Evolutionary conservation across 2,888 invertebrate species (phyloP), one percentile per base, ranked within the genome.

Genomic region (Ommatoiulus sabulosus): DNA sequence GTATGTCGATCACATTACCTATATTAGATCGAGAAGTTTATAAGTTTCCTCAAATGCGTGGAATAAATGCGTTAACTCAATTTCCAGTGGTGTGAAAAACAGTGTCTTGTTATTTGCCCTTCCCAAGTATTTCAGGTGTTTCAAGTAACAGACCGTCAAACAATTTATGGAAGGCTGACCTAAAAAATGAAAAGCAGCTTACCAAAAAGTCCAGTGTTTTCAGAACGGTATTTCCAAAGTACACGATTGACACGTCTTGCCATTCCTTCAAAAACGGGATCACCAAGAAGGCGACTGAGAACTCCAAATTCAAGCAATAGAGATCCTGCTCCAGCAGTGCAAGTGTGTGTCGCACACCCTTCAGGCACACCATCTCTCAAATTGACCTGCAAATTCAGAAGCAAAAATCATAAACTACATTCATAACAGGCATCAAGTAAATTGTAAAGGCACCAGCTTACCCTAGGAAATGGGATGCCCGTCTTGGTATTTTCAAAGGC

Each of bases 241-340:
- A 93, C 93, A 80, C 93, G 92, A 57, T 94, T 94, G 12, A 94
- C 94, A 89, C 94, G 91, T 46, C 94, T 92, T 8, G 95, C 95
- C 90, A 94, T 92, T n/a, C 93, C 92, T 91, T 95, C 95, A 91
- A 94, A 95, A 1, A 94, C 93, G 43, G 94, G 94, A 91, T 95
- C 95, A 43, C 93, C 93, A 1, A 94, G 91, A n/a, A 95, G 92
- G 17, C 93, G 93, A 89, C 94, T 94, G n/a, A 95, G 92, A 48
- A 94, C 92, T 80, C 95, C 95, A 92, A 95, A 94, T 91, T 95
- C 95, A 24, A 95, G 91, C 12, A 95, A 92, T 84, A 95, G 92
- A 10, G 94, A 94, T 0, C 95, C 95, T 44, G 95, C 95, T 80
- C 95, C 95, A 35, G 95, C 94, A 12, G 94, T 94, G 91, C 95